Evolutionary conservation across 2,113 vertebrate genomes (phyloP).

Genomic region (Gasterosteus nipponicus): DNA sequence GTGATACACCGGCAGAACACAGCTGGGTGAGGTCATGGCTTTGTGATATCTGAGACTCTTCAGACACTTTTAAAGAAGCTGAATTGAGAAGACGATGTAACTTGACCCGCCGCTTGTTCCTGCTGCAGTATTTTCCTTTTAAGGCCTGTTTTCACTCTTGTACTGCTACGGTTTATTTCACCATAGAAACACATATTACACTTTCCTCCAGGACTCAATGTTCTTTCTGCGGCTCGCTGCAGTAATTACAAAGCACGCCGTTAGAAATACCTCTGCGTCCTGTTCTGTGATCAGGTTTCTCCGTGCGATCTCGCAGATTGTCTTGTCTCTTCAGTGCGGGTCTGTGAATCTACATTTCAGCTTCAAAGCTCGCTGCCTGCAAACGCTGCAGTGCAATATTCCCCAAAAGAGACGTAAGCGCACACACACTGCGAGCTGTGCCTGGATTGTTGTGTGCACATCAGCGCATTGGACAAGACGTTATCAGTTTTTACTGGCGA

Average conservation of each 20-base stretch:
- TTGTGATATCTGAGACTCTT: not conserved
- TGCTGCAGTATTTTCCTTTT: constrained; percentile 37
- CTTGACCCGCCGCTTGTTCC: not conserved
- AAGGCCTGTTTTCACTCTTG: constrained; percentile 24
- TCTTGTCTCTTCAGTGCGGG: constrained; percentile 1
- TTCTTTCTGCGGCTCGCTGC: not conserved
- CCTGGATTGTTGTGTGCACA: constrained; percentile 16
- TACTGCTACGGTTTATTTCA: constrained; percentile 30
- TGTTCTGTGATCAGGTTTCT: not conserved
- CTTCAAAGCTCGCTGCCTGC: not conserved
- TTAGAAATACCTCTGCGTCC: constrained; percentile 6
- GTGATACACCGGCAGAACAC: not conserved
- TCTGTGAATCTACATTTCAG: not conserved
- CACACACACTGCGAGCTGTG: not conserved
- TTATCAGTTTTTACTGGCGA: constrained; percentile 52
- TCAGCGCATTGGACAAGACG: constrained; percentile 21
- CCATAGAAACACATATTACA: constrained; percentile 43
- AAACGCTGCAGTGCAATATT: constrained; percentile 7
- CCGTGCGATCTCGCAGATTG: not conserved
- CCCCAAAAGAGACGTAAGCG: constrained; percentile 7
- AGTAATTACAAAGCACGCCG: not conserved
- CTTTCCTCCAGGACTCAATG: not conserved
- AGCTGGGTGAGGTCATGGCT: constrained; percentile 8
- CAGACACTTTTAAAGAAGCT: constrained; percentile 2
- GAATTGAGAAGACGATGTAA: constrained; percentile 9